Base-by-base conservation (phyloP, 2,888 invertebrate species). In the Papilio demoleus region DNA sequence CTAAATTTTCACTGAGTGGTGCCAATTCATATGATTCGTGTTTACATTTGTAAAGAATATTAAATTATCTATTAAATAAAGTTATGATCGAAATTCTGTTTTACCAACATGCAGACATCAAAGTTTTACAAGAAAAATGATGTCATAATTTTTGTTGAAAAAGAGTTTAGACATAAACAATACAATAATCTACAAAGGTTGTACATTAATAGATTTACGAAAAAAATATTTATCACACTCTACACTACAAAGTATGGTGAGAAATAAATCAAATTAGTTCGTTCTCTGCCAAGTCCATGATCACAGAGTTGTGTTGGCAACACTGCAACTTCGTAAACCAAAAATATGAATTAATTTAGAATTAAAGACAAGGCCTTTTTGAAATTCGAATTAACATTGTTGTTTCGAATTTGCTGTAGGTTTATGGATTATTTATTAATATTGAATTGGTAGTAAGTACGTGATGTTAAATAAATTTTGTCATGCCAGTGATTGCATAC, bases 261-360 rank as follows among this genome's bases (percentile, higher is more conserved):
- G 88, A 86, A 86, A 86, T 90, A 91, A 90, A 91, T 92, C 91
- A 91, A 86, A 87, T 82, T 77, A 78, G 74, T 71, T 71, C 80
- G 59, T 79, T 81, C 81, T 80, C 76, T 90, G 92, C 91, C 92
- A 92, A 91, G 81, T 83, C 81, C 76, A 74, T 76, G 80, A 76
- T 77, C 73, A 76, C 71, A 77, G 70, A 72, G 72, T 27, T 3
- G 14, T 82, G 86, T 88, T 91, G 91, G 89, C 91, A 90, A 81
- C 78, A 77, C 53, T 67, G 76, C 77, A 82, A 88, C 87, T 88
- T 82, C 81, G 83, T 75, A 76, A 76, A 71, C 67, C 72, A 69
- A 68, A 74, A 71, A 56, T 65, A 64, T 68, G 53, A 65, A 60
- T 40, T 53, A 12, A 61, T 61, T 61, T 63, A 24, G 63, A 67